These are phyloP conservation scores for Portevinia maculata DNA, from an alignment of 2,888 invertebrate species.

Conservation along the genomic window DNA sequence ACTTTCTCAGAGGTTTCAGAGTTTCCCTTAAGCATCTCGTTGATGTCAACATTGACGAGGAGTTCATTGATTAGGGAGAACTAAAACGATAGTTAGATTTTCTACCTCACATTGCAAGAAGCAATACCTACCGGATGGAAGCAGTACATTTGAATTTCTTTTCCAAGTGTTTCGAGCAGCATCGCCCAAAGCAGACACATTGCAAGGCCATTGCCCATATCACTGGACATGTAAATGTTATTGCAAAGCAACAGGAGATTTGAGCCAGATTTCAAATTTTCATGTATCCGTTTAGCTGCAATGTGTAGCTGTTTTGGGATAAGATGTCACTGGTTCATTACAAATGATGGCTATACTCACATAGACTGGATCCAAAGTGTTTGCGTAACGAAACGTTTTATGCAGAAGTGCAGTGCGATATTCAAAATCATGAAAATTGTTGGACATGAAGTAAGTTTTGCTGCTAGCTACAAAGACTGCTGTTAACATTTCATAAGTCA, in stretches of 20 bases:
- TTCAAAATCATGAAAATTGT: constrained; percentile 64
- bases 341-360: constrained; percentile 54
- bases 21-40: constrained; percentile 73
- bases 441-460: constrained; percentile 47
- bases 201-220: constrained; percentile 76
- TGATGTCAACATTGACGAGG: constrained; percentile 73
- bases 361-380: constrained; percentile 76
- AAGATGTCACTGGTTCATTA: too few relatives aligned
- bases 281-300: constrained; percentile 75
- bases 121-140: constrained; percentile 74
- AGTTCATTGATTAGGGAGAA: constrained; percentile 75
- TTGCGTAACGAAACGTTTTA: constrained; percentile 76
- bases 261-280: constrained; percentile 69
- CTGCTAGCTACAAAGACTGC: constrained; percentile 75
- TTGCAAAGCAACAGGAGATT: constrained; percentile 75
- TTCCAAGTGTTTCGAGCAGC: constrained; percentile 75
- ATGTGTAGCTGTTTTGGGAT: constrained; percentile 76
- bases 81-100: constrained; percentile 32
- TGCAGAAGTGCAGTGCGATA: constrained; percentile 76
- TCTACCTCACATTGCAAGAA: neutral
- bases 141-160: constrained; percentile 75
- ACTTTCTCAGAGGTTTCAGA: constrained; percentile 74
- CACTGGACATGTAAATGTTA: constrained; percentile 75
- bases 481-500: constrained; percentile 76
- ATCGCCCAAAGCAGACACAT: constrained; percentile 76